phyloP scores from a whole-genome alignment of 2,797 vertebrate species.

The Prunella strophiata region DNA sequence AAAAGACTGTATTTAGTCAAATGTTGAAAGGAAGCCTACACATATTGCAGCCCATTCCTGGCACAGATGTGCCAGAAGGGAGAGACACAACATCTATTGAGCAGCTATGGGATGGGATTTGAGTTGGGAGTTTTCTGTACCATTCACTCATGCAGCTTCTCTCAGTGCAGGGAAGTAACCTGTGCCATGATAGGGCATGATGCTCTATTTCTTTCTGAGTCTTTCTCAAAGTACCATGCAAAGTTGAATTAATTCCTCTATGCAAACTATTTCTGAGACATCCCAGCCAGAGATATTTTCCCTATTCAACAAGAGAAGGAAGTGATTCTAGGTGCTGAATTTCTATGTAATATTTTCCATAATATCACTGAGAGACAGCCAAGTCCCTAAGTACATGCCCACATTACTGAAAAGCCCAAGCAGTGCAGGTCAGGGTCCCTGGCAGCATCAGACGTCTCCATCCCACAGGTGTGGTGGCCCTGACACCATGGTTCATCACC shows the following conservation, averaged over 20 bases:
- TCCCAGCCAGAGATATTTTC: not conserved
- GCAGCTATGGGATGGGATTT: not conserved
- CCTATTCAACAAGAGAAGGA: not conserved
- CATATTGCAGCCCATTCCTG: not conserved
- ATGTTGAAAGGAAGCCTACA: not conserved
- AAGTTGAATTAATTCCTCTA: not conserved
- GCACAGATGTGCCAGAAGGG: not conserved
- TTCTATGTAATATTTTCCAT: not conserved
- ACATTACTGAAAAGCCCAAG: not conserved
- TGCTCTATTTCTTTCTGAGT: not conserved
- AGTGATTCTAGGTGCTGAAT: not conserved
- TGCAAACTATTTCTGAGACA: not conserved
- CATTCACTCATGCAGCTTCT: not conserved
- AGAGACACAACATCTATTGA: not conserved
- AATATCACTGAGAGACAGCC: not conserved
- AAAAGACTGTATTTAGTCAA: not conserved
- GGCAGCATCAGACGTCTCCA: not conserved
- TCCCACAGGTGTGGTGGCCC: not conserved
- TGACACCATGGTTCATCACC: accelerated
- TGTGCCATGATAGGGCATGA: not conserved
- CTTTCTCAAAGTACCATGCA: not conserved
- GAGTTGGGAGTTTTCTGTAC: not conserved
- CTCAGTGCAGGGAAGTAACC: not conserved
- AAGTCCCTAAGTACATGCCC: not conserved
- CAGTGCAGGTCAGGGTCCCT: not conserved